phyloP scores from a whole-genome alignment of 2,888 invertebrate species.

The Parthenolecanium corni region DNA sequence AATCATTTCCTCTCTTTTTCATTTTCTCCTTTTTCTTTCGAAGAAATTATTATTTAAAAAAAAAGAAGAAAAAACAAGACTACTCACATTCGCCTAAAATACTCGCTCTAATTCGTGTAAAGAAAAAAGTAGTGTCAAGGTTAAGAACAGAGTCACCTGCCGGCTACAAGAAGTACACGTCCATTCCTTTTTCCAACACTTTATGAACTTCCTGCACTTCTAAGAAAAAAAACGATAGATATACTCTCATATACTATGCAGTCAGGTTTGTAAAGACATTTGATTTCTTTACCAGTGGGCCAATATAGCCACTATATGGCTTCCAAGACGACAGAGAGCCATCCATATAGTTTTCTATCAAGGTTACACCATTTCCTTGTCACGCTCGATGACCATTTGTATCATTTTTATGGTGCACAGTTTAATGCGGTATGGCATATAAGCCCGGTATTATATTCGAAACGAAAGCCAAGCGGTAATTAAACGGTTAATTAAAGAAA shows the following conservation, averaged over 20 bases:
- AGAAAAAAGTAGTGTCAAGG: constrained; percentile 15
- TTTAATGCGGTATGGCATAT: background rate
- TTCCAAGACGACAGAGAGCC: background rate
- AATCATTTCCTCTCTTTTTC: too few relatives aligned
- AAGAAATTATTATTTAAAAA: too few relatives aligned
- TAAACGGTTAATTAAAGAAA: background rate
- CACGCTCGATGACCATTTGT: background rate
- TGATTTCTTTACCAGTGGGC: constrained; percentile 21
- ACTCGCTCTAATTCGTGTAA: constrained; percentile 17
- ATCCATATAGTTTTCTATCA: constrained; percentile 10
- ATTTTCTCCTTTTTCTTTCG: too few relatives aligned
- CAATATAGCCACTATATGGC: background rate
- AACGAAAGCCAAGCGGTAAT: too few relatives aligned
- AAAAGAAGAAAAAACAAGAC: too few relatives aligned
- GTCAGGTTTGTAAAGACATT: background rate
- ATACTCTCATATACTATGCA: background rate
- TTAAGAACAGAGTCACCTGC: background rate
- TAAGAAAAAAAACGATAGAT: background rate
- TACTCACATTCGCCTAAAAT: constrained; percentile 3
- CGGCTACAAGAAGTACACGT: background rate
- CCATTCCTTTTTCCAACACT: too few relatives aligned
- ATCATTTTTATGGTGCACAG: background rate
- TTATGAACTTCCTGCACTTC: too few relatives aligned
- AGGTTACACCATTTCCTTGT: constrained; percentile 16
- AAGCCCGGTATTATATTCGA: too few relatives aligned